These are phyloP conservation scores for Euphydryas editha DNA, from an alignment of 2,888 invertebrate species.

Conservation along the genomic window DNA sequence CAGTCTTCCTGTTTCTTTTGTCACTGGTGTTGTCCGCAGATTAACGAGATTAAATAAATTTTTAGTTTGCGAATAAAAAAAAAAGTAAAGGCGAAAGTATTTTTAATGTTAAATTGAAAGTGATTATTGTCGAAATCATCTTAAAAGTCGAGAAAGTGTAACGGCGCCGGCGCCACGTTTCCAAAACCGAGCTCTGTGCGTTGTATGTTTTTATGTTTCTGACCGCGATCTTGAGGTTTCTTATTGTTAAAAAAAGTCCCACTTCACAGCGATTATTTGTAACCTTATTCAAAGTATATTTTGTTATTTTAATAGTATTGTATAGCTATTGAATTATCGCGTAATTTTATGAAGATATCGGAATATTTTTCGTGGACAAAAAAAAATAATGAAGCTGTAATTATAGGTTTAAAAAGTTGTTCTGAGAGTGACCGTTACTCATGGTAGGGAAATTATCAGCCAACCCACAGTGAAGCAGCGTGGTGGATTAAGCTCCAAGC, in stretches of 20 bases:
- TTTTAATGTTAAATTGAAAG: conserved; percentile 27
- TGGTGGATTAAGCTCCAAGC: no score
- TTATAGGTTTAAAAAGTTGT: no score
- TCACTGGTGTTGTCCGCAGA: not conserved
- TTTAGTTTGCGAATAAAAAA: not conserved
- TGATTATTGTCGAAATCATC: conserved; percentile 33
- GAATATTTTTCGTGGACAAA: no score
- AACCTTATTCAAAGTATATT: no score
- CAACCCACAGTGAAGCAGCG: no score
- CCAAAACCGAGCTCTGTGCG: conserved; percentile 26
- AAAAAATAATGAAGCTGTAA: no score
- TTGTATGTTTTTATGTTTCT: conserved; percentile 29
- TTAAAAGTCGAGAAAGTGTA: conserved; percentile 45
- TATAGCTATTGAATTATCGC: no score
- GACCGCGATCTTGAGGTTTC: conserved; percentile 18
- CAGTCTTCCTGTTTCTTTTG: no score
- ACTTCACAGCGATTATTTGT: not conserved
- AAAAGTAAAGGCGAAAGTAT: conserved; percentile 19
- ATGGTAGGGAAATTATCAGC: no score
- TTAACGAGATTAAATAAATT: not conserved
- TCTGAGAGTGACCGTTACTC: no score
- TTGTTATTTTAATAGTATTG: no score
- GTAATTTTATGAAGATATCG: no score
- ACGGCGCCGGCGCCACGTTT: conserved; percentile 36
- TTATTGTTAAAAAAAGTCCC: not conserved